Percentiles rank a stretch among this genome's conserved stretches.
These are phyloP conservation scores for Enteromius fasciolatus DNA, from an alignment of 2,797 vertebrate species.

Conservation along the genomic window DNA sequence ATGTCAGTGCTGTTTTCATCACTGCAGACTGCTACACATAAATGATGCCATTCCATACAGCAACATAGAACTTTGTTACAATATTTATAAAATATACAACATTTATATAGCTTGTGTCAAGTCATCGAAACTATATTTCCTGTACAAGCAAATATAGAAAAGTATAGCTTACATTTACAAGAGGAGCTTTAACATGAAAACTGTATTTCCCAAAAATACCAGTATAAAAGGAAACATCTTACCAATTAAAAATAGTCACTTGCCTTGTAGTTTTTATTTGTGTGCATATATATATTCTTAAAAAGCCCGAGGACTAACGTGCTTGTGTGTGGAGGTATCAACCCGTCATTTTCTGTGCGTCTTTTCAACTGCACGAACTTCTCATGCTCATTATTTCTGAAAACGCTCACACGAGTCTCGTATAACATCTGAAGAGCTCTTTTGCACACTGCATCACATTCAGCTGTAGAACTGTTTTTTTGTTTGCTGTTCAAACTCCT, in stretches of 20 bases:
- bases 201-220: background rate
- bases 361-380: background rate
- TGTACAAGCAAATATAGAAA: conserved; percentile 15
- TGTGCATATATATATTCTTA: background rate
- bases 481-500: background rate
- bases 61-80: conserved; percentile 7
- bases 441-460: background rate
- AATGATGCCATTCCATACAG: conserved; percentile 5
- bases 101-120: conserved; percentile 25
- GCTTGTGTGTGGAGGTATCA: background rate
- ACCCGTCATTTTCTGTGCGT: background rate
- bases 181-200: background rate
- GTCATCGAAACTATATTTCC: background rate
- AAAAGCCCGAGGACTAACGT: background rate
- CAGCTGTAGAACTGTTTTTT: background rate
- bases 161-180: conserved; percentile 27
- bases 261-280: conserved; percentile 11
- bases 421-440: conserved; percentile 23
- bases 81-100: conserved; percentile 34
- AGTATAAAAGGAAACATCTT: background rate
- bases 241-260: conserved; percentile 15
- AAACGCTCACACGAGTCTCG: background rate
- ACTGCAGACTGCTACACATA: conserved; percentile 35
- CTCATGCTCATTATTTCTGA: background rate
- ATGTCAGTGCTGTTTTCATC: conserved; percentile 28